Conservation (phyloP, 92 coral and sea anemone genomes). For the Zoanthus sociatus region DNA sequence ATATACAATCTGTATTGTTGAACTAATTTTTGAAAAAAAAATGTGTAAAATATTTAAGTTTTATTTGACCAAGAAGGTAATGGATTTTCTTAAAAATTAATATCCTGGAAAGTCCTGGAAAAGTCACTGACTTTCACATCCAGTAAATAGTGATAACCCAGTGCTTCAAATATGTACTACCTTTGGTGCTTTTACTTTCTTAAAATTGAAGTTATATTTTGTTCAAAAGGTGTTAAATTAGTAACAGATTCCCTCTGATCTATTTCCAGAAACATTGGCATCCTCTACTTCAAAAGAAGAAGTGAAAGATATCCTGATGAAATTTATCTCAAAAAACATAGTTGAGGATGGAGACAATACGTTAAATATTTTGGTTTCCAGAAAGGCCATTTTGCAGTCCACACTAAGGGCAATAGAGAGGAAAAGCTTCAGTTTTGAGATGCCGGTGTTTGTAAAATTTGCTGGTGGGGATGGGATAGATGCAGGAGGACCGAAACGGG, state of each 20-base stretch:
- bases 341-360: slow-evolving; percentile 7
- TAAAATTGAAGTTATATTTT: slow-evolving; percentile 29
- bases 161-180: slow-evolving; percentile 5
- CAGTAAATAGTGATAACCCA: neutral
- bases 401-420: slow-evolving; percentile 37
- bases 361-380: slow-evolving; percentile 20
- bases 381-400: slow-evolving; percentile 46
- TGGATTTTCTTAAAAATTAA: too few species aligned
- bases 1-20: too few species aligned
- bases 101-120: too few species aligned
- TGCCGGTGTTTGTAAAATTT: slow-evolving; percentile 39
- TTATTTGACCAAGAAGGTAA: too few species aligned
- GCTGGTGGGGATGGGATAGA: slow-evolving; percentile 41
- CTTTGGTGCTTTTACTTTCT: slow-evolving; percentile 13
- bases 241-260: slow-evolving; percentile 40
- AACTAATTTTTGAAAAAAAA: too few species aligned
- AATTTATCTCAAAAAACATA: slow-evolving; percentile 33
- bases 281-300: slow-evolving; percentile 40
- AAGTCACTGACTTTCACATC: neutral
- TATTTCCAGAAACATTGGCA: slow-evolving; percentile 35
- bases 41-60: too few species aligned
- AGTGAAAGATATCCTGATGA: slow-evolving; percentile 25
- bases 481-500: neutral
- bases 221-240: slow-evolving; percentile 33
- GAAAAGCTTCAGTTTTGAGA: slow-evolving; percentile 41